A percentile compares a stretch with the other conserved stretches of the same genome.
phyloP scores from a whole-genome alignment of 2,113 vertebrate species.

The Piaya cayana region DNA sequence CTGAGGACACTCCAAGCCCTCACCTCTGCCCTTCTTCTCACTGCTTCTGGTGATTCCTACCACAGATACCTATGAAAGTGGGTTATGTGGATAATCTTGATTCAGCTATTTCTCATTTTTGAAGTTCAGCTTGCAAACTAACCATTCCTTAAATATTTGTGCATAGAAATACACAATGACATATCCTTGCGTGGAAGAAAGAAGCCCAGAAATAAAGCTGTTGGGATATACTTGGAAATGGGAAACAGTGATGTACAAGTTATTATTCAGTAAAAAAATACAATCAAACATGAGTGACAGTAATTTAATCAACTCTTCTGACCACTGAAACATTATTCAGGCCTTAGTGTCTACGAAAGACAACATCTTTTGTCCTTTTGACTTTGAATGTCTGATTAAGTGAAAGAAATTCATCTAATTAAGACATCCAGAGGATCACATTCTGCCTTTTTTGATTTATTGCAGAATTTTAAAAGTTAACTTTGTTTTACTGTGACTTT shows the following conservation, averaged over 20 bases:
- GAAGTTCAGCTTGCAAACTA: not conserved
- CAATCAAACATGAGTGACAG: not conserved
- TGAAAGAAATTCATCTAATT: slow-evolving; percentile 67
- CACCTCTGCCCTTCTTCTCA: not conserved
- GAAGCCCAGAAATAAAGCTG: not conserved
- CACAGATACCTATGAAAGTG: not conserved
- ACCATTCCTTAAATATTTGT: not conserved
- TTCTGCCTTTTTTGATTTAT: slow-evolving; percentile 69
- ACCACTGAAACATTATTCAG: not conserved
- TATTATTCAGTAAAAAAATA: not conserved
- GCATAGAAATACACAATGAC: not conserved
- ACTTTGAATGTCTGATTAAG: slow-evolving; percentile 60
- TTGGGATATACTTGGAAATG: not conserved
- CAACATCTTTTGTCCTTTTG: slow-evolving; percentile 49
- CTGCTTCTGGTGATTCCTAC: not conserved
- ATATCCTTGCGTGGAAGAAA: not conserved
- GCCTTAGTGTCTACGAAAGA: not conserved
- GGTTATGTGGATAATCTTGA: not conserved
- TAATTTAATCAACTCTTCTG: not conserved
- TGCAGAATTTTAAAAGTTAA: slow-evolving; percentile 70
- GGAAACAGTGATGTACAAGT: not conserved
- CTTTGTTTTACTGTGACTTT: slow-evolving; percentile 72
- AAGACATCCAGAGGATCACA: slow-evolving; percentile 62
- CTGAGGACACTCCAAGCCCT: not conserved
- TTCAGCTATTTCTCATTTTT: not conserved